phyloP scores from a whole-genome alignment of 2,797 vertebrate genomes.

The Karalla daura region DNA sequence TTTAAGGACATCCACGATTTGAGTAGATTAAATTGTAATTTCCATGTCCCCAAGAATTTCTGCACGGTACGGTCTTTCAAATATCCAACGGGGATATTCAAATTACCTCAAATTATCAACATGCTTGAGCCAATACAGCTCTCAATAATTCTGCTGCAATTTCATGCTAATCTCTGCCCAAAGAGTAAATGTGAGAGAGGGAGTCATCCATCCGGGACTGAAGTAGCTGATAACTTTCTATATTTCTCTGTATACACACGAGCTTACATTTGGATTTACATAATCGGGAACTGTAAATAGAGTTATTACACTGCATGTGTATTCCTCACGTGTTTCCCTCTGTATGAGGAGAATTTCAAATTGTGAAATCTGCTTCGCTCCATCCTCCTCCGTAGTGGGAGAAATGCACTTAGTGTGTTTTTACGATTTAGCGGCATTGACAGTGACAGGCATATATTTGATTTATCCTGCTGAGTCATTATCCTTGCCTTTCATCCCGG shows the following conservation, averaged over 20 bases:
- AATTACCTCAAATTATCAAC: conserved; percentile 18
- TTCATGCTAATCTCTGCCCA: conserved; percentile 14
- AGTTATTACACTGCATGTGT: too few species aligned
- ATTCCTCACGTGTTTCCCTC: neutral
- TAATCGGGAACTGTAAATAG: too few species aligned
- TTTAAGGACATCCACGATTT: conserved; percentile 9
- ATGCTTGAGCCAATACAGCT: neutral
- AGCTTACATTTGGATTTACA: too few species aligned
- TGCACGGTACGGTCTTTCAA: neutral
- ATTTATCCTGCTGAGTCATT: conserved; percentile 1
- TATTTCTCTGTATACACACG: too few species aligned
- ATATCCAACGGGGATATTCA: conserved; percentile 5
- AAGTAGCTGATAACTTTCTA: neutral
- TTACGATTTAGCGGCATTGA: neutral
- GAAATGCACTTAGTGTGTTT: conserved; percentile 6
- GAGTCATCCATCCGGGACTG: neutral
- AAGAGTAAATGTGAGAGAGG: conserved; percentile 1
- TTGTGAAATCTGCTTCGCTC: neutral
- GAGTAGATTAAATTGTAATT: neutral
- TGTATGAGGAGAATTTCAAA: neutral
- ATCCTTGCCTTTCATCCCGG: conserved; percentile 11
- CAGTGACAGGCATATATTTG: neutral
- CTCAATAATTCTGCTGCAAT: conserved; percentile 1
- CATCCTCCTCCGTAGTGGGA: neutral
- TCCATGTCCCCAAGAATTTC: neutral